Base-by-base conservation (phyloP, 2,113 vertebrate genomes). In the Mionectes macconnelli region DNA sequence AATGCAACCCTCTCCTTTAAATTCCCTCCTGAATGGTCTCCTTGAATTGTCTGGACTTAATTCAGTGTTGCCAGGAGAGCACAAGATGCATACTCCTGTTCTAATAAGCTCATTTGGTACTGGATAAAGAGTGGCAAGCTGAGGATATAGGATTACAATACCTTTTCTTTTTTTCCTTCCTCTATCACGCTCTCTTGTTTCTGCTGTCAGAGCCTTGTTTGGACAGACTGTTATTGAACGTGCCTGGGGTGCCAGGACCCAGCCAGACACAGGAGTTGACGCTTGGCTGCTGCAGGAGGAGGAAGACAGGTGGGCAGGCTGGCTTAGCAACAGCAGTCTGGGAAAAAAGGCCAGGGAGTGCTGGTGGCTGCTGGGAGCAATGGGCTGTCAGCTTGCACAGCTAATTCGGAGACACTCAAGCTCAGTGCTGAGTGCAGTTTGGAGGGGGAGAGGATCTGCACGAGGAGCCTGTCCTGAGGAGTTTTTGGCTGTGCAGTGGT, bases 31-130 rank as follows among this genome's bases (percentile, higher is more conserved):
- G 85, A 80, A 94, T 74, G 75, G 72, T 88, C 63, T 94, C 68
- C 79, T 91, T 93, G 82, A 80, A 50, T 81, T 78, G 90, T 78
- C 68, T 74, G 68, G 52, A 52, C 90, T 92, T 93, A 92, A 93
- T 93, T 96, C 85, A 90, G 39, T 72, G 68, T 44, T 93, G 31
- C 47, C 87, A 64, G 63, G 72, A 87, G 24, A 90, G 47, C 24
- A 39, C 56, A 89, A 69, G 90, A 84, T 90, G 53, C 73, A 68
- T 86, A 93, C 37, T 92, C 55, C 12, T 49, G 35, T 74, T 94
- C 33, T 63, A 83, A 91, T 44, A 90, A 90, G 72, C 52, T 86
- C 88, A 73, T 88, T 73, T 84, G 47, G 14, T 63, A 45, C 2
- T 6, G 42, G 81, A 90, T 83, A 85, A 86, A 95, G 84, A 90